Base-by-base conservation (phyloP, 2,888 invertebrate species). In the Drosophila sordidapex region DNA sequence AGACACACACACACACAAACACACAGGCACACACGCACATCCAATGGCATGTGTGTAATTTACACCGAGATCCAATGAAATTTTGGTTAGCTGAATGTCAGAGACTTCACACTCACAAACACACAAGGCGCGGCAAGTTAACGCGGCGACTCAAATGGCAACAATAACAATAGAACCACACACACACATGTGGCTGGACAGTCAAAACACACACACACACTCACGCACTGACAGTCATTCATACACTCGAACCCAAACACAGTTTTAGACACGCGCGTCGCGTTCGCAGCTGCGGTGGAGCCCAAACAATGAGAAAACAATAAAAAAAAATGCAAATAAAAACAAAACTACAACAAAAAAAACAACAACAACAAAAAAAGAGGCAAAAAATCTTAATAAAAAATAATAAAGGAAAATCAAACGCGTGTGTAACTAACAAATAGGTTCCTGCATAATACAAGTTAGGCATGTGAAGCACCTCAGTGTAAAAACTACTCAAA, bases 41-140 rank as follows among this genome's bases (percentile, higher is more conserved):
- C 40, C 51, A 57, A 13, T 54, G 60, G 67, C 38, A 53, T 74
- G 74, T 74, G 58, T 74, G 79, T 75, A 79, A 78, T 79, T 75
- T 79, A 75, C 63, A 70, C 51, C 38, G 63, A 62, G 78, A 78
- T 78, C 78, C 78, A 78, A 78, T 78, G 80, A 78, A 64, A 78
- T 78, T 67, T 75, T 58, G 79, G 62, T 78, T 65, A 65, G 62
- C 61, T 66, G n/a, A 53, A 71, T 49, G 62, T 49, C 61, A 33
- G 64, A 72, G 64, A 49, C 64, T 52, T 73, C 36, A 59, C 67
- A 53, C 40, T 25, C 52, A 29, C 13, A 27, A 21, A 58, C 66
- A 27, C 38, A 38, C 36, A 35, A 49, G 56, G 35, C 31, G 61
- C 10, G 52, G 43, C 64, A 61, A 61, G 35, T 58, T 35, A 29